Evolutionary conservation across 2,888 invertebrate genomes (phyloP).

Genomic region (Omphaloscelis lunosa): DNA sequence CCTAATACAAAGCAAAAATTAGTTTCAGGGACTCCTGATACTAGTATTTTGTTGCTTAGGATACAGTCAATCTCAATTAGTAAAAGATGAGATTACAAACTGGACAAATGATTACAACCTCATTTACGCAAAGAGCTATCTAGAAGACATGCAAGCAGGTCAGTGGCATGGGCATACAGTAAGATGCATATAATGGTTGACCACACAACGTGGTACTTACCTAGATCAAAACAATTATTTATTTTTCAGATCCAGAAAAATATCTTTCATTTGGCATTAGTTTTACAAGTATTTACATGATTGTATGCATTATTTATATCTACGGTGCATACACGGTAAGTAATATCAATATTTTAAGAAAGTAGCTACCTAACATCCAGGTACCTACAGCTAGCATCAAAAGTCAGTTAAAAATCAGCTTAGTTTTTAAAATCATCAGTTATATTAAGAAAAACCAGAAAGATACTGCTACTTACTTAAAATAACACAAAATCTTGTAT

Average conservation of each 20-base stretch:
- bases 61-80: conserved; percentile 69
- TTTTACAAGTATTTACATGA: conserved; percentile 77
- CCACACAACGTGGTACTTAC: not conserved
- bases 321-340: conserved; percentile 86
- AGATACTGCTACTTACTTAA: not conserved
- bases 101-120: conserved; percentile 77
- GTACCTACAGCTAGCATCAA: not conserved
- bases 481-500: not conserved
- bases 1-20: conserved; percentile 35
- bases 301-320: conserved; percentile 78
- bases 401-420: not conserved
- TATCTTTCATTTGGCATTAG: conserved; percentile 75
- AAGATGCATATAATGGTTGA: not conserved
- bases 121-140: conserved; percentile 77
- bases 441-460: not conserved
- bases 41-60: conserved; percentile 74
- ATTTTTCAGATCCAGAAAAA: conserved; percentile 80
- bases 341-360: conserved; percentile 12
- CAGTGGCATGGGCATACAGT: not conserved
- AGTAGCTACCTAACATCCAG: not conserved
- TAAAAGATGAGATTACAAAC: conserved; percentile 72
- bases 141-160: conserved; percentile 79
- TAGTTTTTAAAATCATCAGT: not conserved
- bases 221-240: not conserved
- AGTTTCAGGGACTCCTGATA: conserved; percentile 79